Evolutionary conservation across 2,113 vertebrate genomes (phyloP), one percentile per base, ranked within the genome.

Genomic region (Desmodus rotundus): DNA sequence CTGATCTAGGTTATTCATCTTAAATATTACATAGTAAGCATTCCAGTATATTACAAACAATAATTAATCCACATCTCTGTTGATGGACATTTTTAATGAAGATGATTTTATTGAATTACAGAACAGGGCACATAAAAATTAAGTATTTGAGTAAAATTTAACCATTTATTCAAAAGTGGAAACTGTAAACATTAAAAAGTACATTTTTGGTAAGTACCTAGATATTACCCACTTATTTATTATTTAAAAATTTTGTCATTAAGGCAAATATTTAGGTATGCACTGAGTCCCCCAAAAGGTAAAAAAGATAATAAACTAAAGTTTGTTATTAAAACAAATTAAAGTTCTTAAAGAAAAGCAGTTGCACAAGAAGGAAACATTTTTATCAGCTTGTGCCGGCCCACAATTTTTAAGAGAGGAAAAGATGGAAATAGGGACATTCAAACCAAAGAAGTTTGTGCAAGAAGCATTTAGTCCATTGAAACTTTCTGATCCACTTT

Each of bases 401-500:
- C 41, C 72, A 45, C 41, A 28, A 45, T 74, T 74, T 74, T 45
- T 74, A 74, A 45, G 24, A 56, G 0, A 99, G 99, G 98, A 99
- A 94, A 98, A 97, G 86, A 99, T 99, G 98, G 99, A 99, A 95
- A 97, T 98, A 0, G 99, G 98, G 93, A 99, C 99, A 61, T 99
- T 99, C 97, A 99, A 99, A 97, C 99, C 99, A 86, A 98, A 99
- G 97, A 99, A 99, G 98, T 98, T 99, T 96, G 98, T 99, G n/a
- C 97, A 99, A 96, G 99, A 99, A 90, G 99, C 99, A 95, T 99
- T 99, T 98, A 98, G 99, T 97, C 99, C 99, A 36, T 95, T 98
- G 56, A 87, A 93, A 6, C 97, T 99, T 98, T 97, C 93, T 5
- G 99, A 99, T 50, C 99, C 98, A 15, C 98, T 99, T 61, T 99